These are phyloP conservation scores for Sebastes trivittatus DNA, from an alignment of 2,797 vertebrate genomes.

Conservation along the genomic window DNA sequence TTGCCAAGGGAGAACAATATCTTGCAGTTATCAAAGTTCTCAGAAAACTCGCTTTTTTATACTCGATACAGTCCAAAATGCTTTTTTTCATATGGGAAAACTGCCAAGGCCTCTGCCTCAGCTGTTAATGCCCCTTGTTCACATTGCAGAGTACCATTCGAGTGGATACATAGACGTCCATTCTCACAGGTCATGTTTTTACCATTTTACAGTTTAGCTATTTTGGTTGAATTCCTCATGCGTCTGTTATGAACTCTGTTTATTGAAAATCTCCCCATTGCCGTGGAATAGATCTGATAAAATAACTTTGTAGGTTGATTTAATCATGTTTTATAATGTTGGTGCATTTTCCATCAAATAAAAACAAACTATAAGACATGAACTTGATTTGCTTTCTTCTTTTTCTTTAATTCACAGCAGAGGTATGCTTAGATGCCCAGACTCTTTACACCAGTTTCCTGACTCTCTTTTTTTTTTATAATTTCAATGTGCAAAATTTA, in stretches of 20 bases:
- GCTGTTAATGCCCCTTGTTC: conserved; percentile 45
- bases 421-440: not conserved
- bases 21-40: conserved; percentile 69
- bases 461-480: not conserved
- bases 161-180: not conserved
- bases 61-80: conserved; percentile 42
- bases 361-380: not conserved
- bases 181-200: conserved; percentile 26
- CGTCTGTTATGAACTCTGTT: not conserved
- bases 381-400: not conserved
- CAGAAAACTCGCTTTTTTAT: conserved; percentile 42
- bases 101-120: conserved; percentile 65
- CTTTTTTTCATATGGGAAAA: conserved; percentile 50
- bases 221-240: not conserved
- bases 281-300: not conserved
- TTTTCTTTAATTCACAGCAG: not conserved
- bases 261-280: not conserved
- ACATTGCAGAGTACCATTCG: conserved; percentile 22
- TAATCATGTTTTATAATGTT: not conserved
- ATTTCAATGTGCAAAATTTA: not conserved
- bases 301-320: not conserved
- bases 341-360: not conserved
- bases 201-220: not conserved
- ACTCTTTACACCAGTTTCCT: not conserved
- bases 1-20: conserved; percentile 71